These are phyloP conservation scores for Sphaerophoria rueppellii DNA, from an alignment of 2,888 invertebrate genomes.

Conservation along the genomic window DNA sequence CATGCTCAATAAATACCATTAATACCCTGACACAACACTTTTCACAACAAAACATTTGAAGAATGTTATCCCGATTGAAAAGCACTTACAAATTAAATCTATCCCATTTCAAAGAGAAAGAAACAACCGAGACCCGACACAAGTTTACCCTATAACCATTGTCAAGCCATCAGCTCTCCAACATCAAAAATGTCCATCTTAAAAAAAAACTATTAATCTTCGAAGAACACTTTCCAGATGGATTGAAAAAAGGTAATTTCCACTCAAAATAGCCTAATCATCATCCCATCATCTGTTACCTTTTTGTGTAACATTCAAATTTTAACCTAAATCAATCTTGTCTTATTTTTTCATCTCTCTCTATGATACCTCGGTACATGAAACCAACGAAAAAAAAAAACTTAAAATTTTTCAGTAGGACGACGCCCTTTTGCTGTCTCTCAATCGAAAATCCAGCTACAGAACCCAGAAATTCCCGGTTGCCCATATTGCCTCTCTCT, in stretches of 20 bases:
- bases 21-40: no score
- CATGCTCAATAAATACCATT: no score
- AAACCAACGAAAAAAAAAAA: background rate
- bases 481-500: constrained; percentile 15
- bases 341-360: background rate
- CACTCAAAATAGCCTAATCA: constrained; percentile 21
- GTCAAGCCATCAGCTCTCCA: no score
- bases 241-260: background rate
- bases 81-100: no score
- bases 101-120: no score
- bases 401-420: constrained; percentile 54
- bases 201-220: constrained; percentile 22
- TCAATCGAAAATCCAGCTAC: constrained; percentile 27
- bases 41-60: no score
- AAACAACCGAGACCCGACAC: no score
- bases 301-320: constrained; percentile 13
- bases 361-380: background rate
- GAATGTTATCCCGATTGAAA: no score
- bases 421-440: constrained; percentile 67
- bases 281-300: constrained; percentile 30
- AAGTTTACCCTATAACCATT: no score
- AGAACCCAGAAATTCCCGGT: constrained; percentile 13
- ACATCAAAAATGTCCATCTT: background rate
- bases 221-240: no score
- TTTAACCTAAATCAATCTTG: constrained; percentile 31